phyloP scores from a whole-genome alignment of 2,888 invertebrate species.

The Dryobotodes eremita region DNA sequence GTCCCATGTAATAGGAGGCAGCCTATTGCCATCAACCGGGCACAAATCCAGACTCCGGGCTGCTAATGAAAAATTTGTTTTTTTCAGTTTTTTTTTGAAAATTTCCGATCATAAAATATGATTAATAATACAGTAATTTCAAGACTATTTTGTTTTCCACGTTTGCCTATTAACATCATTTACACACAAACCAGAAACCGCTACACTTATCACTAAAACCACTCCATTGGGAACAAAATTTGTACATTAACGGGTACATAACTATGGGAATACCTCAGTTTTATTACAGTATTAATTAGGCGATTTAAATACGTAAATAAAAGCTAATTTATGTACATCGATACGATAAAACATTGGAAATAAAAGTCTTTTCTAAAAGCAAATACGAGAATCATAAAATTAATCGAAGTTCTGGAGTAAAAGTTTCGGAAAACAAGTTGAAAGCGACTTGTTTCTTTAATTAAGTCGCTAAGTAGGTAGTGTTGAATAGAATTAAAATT shows the following conservation, averaged over 20 bases:
- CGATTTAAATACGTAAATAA: constrained; percentile 60
- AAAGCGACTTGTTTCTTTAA: constrained; percentile 45
- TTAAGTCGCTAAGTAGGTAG: constrained; percentile 19
- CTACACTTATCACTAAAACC: constrained; percentile 37
- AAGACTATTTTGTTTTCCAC: background rate
- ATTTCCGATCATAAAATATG: background rate
- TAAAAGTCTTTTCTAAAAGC: constrained; percentile 58
- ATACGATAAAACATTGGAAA: constrained; percentile 54
- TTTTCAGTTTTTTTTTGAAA: no score
- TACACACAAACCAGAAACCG: constrained; percentile 12
- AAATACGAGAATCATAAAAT: constrained; percentile 50
- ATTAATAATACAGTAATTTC: background rate
- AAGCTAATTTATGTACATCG: constrained; percentile 57
- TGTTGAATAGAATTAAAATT: constrained; percentile 6
- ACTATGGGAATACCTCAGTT: constrained; percentile 44
- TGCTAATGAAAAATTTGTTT: background rate
- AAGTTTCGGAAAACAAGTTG: constrained; percentile 40
- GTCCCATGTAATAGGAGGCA: background rate
- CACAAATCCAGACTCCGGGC: background rate
- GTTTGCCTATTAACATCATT: constrained; percentile 13
- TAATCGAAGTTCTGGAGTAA: constrained; percentile 46
- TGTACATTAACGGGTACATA: constrained; percentile 28
- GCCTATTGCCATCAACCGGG: background rate
- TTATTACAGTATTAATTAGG: constrained; percentile 61
- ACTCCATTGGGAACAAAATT: constrained; percentile 34